Evolutionary conservation across 1,140 invertebrate species (phyloP), one percentile per base, ranked within the genome.

Genomic region (Dreissena polymorpha): DNA sequence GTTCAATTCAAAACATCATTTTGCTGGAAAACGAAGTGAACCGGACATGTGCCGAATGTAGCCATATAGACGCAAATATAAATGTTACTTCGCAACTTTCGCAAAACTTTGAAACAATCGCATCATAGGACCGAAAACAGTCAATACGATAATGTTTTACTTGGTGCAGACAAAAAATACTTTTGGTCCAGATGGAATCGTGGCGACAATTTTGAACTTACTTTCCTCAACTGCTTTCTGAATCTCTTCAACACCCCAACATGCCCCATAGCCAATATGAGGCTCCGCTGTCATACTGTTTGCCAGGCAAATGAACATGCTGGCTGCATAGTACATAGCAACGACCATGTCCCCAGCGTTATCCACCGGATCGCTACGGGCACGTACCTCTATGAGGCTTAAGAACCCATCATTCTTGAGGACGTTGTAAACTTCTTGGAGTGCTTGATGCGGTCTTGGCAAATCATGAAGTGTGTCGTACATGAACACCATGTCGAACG

Each of bases 301-400:
- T 0, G 86, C 71, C 2, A 87, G 57, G 79, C 86, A 87, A 23
- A 78, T 72, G 57, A 86, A 87, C 10, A 73, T 82, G 23, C 81
- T 85, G 69, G 25, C 25, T 0, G 71, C 14, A 55, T 85, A 87
- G 77, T 84, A 84, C 63, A 86, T 63, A 23, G 80, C 67, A 93
- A 82, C 93, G 89, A 86, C 79, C 13, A 85, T 78, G 18, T 85
- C 77, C 86, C 71, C 86, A 12, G 71, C 60, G 79, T 88, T 87
- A 21, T 88, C 84, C 8, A 53, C 64, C 39, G 85, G 73, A 27
- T 73, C 67, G n/a, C 73, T 80, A 51, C 85, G 85, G 51, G 85
- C 49, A 29, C 74, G 77, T 10, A 83, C 27, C 18, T 89, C 88
- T 10, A 86, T 14, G n/a, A 89, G 60, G 51, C 57, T 73, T 21